A percentile compares a stretch with the other conserved stretches of the same genome.
These are phyloP conservation scores for Microtus ochrogaster DNA, from an alignment of 2,113 vertebrate species.

Conservation along the genomic window DNA sequence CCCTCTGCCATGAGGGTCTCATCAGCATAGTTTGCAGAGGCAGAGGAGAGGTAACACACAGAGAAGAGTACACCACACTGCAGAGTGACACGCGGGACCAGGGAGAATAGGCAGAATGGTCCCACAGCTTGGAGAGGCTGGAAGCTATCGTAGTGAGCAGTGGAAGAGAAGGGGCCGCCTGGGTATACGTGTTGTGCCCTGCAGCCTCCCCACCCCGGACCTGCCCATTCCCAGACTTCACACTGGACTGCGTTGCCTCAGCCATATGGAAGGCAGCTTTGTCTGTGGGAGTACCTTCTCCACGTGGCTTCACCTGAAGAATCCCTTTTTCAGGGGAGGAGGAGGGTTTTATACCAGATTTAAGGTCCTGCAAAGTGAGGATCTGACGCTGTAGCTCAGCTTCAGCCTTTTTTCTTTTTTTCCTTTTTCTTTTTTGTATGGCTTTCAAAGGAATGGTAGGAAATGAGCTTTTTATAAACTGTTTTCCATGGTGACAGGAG, in stretches of 20 bases:
- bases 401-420: background rate
- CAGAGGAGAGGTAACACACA: background rate
- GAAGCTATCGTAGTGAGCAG: background rate
- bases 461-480: slow-evolving; percentile 28
- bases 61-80: background rate
- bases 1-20: background rate
- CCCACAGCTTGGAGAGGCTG: background rate
- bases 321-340: background rate
- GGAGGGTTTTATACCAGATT: background rate
- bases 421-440: background rate
- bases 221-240: background rate
- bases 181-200: background rate
- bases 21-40: slow-evolving; percentile 11
- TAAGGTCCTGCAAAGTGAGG: background rate
- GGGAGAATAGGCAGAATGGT: background rate
- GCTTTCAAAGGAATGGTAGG: slow-evolving; percentile 44
- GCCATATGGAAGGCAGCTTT: background rate
- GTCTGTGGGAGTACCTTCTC: background rate
- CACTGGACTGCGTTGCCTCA: background rate
- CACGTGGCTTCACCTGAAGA: background rate
- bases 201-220: background rate
- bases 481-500: slow-evolving; percentile 14
- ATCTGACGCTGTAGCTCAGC: background rate
- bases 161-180: background rate
- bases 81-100: background rate